Base-by-base conservation (phyloP, 2,797 vertebrate genomes). In the Oophaga sylvatica region DNA sequence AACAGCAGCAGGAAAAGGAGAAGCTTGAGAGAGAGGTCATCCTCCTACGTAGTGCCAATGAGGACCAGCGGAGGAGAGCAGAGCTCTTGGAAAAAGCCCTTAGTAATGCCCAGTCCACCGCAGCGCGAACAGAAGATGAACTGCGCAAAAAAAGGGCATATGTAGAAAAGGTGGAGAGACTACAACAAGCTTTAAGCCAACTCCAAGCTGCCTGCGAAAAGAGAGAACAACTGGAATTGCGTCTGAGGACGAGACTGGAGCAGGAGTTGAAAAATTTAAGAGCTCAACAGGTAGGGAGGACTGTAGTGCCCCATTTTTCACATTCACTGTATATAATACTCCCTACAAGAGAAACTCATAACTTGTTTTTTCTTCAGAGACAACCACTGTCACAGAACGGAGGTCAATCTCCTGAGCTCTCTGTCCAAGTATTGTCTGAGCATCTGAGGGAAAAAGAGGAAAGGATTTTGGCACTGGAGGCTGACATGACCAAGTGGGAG, bases 401-500 rank as follows among this genome's bases (percentile, higher is more conserved):
- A 4, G 93, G 92, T 1, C 80, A 71, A 16, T 90, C 86, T 0
- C 80, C 93, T 0, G 96, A 96, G 48, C 90, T 94, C 79, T 97
- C 94, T 0, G 89, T 93, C 8, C 93, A 94, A 80, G 91, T 91
- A 0, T 90, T 97, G 20, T 96, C 96, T 0, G 97, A 97, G 92
- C 96, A 97, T 90, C 91, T 99, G 89, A 94, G 97, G 85, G 98
- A 99, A 92, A 96, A 95, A 71, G 98, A 99, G 91, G 97, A 99
- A 91, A 95, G 95, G 76, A 95, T 99, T 84, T 92, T 99, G 92
- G 98, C 97, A 0, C 93, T 99, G 90, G 98, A 99, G 91, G 98
- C 98, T 0, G 98, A 99, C 91, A 98, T 99, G 95, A 99, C 97
- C 87, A 98, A 97, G 92, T 99, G 98, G 98, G 98, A 99, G 90